These are phyloP conservation scores for Rhinichthys osculus DNA, from an alignment of 2,797 vertebrate species.

Conservation along the genomic window DNA sequence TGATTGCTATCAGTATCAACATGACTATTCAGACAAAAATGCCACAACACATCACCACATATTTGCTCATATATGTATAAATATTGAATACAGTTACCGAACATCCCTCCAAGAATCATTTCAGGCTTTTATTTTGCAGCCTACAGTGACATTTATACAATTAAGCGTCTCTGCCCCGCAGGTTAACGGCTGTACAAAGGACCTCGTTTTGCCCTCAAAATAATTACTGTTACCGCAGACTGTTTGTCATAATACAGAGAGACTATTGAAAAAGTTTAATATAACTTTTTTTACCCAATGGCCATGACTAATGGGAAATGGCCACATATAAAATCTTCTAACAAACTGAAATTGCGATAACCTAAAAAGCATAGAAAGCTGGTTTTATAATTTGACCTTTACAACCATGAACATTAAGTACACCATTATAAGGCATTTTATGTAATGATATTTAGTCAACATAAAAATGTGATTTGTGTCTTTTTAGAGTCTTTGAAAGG, in stretches of 20 bases:
- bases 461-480: neutral
- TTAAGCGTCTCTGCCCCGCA: neutral
- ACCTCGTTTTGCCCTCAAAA: neutral
- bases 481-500: slow-evolving; percentile 74
- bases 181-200: neutral
- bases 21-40: neutral
- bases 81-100: neutral
- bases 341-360: neutral
- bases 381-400: neutral
- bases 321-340: neutral
- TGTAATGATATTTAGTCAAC: neutral
- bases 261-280: neutral
- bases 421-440: neutral
- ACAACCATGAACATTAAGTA: neutral
- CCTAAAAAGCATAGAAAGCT: neutral
- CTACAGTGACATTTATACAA: neutral
- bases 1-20: neutral
- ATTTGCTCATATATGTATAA: neutral
- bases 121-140: neutral
- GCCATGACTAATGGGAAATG: neutral
- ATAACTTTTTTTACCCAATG: neutral
- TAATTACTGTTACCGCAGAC: neutral
- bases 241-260: neutral
- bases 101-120: neutral
- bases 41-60: neutral